Evolutionary conservation across 2,888 invertebrate genomes (phyloP), one percentile per base, ranked within the genome.

Genomic region (Lissonota sp.): DNA sequence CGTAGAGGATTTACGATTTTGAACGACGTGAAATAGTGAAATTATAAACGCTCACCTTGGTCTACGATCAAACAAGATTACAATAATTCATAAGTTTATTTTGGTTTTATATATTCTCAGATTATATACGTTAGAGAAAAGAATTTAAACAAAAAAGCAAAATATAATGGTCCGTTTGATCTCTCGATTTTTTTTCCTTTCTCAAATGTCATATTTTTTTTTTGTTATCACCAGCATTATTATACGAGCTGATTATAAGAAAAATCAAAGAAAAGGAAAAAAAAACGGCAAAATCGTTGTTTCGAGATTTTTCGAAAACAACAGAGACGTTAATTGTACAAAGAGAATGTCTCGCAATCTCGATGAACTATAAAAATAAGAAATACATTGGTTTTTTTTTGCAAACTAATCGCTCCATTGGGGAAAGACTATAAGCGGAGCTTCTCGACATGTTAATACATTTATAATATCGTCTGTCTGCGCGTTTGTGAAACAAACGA

Each of bases 381-480:
- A 10, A 46, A 14, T 67, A 39, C 42, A 70, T 71, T 39, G 40
- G 42, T 71, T 76, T 62, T 80, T 71, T 76, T 62, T 80, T 69
- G 63, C 67, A 77, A 72, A 73, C 80, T 77, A 80, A 80, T 69
- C 63, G 76, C 80, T 80, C 80, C 73, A 69, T 63, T 26, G 3
- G 39, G 63, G 80, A 72, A 37, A 80, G 80, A 72, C 72, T 80
- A 80, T 72, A 80, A 76, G 66, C 57, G 76, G 76, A 80, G 76
- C 80, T 67, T 80, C 26, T 46, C 44, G 72, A 80, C 80, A 69
- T 63, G 75, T 76, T 72, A 76, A 80, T 80, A 80, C 80, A 76
- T 72, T 80, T 76, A 80, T 79, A 79, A 26, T 80, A 67, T 80
- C 67, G 76, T 37, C 76, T 69, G 80, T 63, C 76, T 76, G 80